A percentile compares a stretch with the other conserved stretches of the same genome.
Evolutionary conservation across 2,113 vertebrate genomes (phyloP).

Genomic region (Tamias sibiricus): DNA sequence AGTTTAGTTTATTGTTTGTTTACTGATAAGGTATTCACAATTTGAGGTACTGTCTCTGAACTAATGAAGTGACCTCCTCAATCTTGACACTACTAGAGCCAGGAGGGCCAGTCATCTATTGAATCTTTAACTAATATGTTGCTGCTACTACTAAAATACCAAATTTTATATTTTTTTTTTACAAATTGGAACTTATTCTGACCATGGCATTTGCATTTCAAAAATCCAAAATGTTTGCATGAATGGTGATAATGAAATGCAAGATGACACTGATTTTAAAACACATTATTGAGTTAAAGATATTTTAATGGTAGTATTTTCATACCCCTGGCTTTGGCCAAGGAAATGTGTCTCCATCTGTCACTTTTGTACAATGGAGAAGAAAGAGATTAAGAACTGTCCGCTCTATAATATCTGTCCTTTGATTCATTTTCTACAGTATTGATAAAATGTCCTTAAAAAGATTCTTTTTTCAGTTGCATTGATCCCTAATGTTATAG

Average conservation of each 20-base stretch:
- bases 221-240: neutral
- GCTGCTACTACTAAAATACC: neutral
- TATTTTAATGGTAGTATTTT: constrained; percentile 28
- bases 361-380: neutral
- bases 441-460: neutral
- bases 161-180: neutral
- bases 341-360: neutral
- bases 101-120: neutral
- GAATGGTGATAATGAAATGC: neutral
- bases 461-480: neutral
- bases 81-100: neutral
- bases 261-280: neutral
- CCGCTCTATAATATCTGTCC: neutral
- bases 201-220: neutral
- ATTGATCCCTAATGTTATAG: neutral
- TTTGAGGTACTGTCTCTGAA: neutral
- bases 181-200: neutral
- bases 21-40: neutral
- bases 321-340: neutral
- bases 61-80: neutral
- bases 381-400: neutral
- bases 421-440: neutral
- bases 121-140: neutral
- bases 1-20: neutral
- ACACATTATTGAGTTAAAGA: neutral